Conservation (phyloP, 1,140 invertebrate genomes). For the Drosophila ironensis region DNA sequence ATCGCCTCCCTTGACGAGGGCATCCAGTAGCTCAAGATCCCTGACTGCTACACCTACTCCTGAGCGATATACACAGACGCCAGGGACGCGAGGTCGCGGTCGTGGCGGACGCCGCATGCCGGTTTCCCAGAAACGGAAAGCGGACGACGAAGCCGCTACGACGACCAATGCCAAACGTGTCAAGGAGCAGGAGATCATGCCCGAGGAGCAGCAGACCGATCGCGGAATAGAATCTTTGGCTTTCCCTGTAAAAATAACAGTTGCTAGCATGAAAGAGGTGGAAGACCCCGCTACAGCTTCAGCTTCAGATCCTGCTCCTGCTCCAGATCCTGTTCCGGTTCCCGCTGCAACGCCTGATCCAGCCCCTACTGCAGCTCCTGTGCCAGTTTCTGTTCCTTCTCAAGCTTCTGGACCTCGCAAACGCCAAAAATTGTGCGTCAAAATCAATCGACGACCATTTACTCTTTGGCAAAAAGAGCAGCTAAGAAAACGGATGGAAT, state of each 20-base stretch:
- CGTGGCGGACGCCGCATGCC: neutral
- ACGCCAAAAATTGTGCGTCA: slow-evolving; percentile 22
- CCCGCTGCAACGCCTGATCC: too few relatives aligned
- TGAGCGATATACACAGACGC: neutral
- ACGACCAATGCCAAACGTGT: neutral
- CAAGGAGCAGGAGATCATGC: neutral
- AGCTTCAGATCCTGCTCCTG: neutral
- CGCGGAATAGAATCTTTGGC: neutral
- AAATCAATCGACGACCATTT: slow-evolving; percentile 23
- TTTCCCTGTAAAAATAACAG: slow-evolving; percentile 56
- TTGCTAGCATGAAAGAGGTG: neutral
- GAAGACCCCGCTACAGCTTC: neutral
- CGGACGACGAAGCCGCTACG: neutral
- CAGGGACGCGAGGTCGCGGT: neutral
- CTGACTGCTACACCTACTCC: slow-evolving; percentile 11
- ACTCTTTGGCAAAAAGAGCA: slow-evolving; percentile 10
- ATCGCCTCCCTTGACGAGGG: slow-evolving; percentile 11
- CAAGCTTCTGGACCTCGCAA: neutral
- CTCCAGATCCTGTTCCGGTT: too few relatives aligned
- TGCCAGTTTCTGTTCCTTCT: too few relatives aligned
- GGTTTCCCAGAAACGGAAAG: neutral
- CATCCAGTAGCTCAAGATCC: slow-evolving; percentile 17
- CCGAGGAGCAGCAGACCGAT: neutral
- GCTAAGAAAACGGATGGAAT: neutral
- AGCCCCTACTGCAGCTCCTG: too few relatives aligned